These are phyloP conservation scores for Drosophila carrolli DNA, from an alignment of 1,140 invertebrate genomes.

Conservation along the genomic window DNA sequence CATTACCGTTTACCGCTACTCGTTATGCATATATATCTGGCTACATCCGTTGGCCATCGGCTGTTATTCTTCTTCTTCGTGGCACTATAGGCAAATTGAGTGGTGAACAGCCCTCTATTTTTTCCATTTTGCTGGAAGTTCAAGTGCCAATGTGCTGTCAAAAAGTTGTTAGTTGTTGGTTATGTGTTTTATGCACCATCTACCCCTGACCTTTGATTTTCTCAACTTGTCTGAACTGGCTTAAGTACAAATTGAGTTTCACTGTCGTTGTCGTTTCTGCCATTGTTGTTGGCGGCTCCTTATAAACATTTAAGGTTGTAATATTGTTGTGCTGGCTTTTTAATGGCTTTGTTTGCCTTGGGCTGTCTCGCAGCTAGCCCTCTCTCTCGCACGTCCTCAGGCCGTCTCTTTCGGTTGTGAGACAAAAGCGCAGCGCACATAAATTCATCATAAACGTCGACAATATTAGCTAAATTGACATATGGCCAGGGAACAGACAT, in stretches of 20 bases:
- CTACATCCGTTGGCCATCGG: constrained; percentile 7
- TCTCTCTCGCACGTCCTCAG: not conserved
- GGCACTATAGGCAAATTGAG: constrained; percentile 17
- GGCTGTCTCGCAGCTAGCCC: constrained; percentile 14
- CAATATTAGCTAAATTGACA: constrained; percentile 75
- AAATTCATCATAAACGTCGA: constrained; percentile 76
- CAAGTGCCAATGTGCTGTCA: constrained; percentile 73
- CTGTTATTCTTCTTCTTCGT: not conserved
- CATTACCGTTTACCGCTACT: constrained; percentile 28
- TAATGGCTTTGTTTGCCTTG: constrained; percentile 65
- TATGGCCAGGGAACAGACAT: constrained; percentile 44
- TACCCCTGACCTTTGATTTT: constrained; percentile 1
- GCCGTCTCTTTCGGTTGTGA: constrained; percentile 11
- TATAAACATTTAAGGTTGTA: constrained; percentile 66
- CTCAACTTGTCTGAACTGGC: constrained; percentile 55
- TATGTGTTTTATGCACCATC: constrained; percentile 32
- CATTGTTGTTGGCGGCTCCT: constrained; percentile 14
- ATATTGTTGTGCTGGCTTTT: constrained; percentile 62
- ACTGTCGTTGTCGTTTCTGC: constrained; percentile 35
- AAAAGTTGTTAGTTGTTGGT: constrained; percentile 63
- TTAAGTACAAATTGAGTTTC: constrained; percentile 72
- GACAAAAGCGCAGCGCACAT: constrained; percentile 64
- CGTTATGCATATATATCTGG: not conserved
- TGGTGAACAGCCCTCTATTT: constrained; percentile 2
- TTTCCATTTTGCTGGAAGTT: constrained; percentile 39